Evolutionary conservation across 2,113 vertebrate species (phyloP).

Genomic region (Ciconia stormi): DNA sequence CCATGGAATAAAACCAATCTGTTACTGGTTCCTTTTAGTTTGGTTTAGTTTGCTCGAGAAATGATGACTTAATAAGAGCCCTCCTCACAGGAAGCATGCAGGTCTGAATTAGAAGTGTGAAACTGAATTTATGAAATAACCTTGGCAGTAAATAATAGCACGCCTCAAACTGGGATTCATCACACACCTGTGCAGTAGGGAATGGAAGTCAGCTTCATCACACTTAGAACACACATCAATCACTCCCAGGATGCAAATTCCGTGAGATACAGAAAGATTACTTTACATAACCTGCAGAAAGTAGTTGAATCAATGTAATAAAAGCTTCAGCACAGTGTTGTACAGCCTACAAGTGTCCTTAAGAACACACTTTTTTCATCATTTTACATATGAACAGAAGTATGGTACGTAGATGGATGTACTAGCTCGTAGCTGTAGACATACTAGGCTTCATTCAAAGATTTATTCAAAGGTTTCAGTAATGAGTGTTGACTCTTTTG

Average conservation of each 20-base stretch:
- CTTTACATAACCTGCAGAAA: conserved; percentile 56
- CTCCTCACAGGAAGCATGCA: conserved; percentile 1
- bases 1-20: not conserved
- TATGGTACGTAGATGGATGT: not conserved
- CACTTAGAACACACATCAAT: conserved; percentile 36
- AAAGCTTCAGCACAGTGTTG: conserved; percentile 42
- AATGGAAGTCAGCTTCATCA: conserved; percentile 61
- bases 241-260: conserved; percentile 71
- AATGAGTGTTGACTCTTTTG: not conserved
- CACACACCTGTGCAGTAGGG: conserved; percentile 29
- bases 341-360: conserved; percentile 17
- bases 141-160: conserved; percentile 69
- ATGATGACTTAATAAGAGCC: conserved; percentile 30
- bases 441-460: not conserved
- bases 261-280: conserved; percentile 41
- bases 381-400: not conserved
- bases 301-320: conserved; percentile 50
- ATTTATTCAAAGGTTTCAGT: not conserved
- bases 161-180: conserved; percentile 52
- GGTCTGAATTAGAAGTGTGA: conserved; percentile 55
- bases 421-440: not conserved
- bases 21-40: conserved; percentile 35
- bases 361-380: not conserved
- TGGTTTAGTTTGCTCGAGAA: conserved; percentile 32
- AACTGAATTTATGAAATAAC: conserved; percentile 68